A percentile compares a stretch with the other conserved stretches of the same genome.
Conservation (phyloP, 2,113 vertebrate genomes). For the Ageneiosus marmoratus region DNA sequence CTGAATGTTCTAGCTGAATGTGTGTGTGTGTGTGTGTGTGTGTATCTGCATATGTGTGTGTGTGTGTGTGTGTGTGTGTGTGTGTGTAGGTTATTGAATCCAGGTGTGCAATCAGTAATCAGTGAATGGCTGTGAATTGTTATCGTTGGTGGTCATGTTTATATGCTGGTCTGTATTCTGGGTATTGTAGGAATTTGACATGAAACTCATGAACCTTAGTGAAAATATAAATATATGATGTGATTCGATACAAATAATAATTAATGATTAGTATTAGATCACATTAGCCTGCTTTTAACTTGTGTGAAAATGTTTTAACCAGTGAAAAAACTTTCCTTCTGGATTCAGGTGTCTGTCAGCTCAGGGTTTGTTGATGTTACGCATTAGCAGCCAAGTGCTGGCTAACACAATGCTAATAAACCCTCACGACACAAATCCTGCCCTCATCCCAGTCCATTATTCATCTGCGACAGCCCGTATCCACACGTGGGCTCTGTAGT, state of each 20-base stretch:
- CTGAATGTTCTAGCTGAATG: too few relatives aligned
- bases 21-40: too few relatives aligned
- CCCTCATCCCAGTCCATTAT: conserved; percentile 23
- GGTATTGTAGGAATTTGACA: too few relatives aligned
- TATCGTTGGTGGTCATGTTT: too few relatives aligned
- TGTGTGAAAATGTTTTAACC: not conserved
- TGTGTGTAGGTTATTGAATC: too few relatives aligned
- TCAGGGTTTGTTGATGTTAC: conserved; percentile 35
- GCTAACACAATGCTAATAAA: not conserved
- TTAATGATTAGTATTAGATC: not conserved
- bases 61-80: too few relatives aligned
- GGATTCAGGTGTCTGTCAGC: conserved; percentile 27
- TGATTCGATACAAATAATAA: not conserved
- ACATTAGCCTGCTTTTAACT: not conserved
- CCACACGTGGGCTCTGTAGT: conserved; percentile 3
- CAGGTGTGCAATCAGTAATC: too few relatives aligned
- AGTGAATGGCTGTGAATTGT: too few relatives aligned
- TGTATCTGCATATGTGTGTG: too few relatives aligned
- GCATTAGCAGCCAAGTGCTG: conserved; percentile 8
- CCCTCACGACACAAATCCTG: not conserved
- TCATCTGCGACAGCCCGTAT: conserved; percentile 35
- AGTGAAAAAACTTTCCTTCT: not conserved
- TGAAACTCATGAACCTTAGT: too few relatives aligned
- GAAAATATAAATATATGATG: too few relatives aligned
- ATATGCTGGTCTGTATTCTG: too few relatives aligned